phyloP scores from a whole-genome alignment of 2,113 vertebrate species.

The Podarcis cretensis region DNA sequence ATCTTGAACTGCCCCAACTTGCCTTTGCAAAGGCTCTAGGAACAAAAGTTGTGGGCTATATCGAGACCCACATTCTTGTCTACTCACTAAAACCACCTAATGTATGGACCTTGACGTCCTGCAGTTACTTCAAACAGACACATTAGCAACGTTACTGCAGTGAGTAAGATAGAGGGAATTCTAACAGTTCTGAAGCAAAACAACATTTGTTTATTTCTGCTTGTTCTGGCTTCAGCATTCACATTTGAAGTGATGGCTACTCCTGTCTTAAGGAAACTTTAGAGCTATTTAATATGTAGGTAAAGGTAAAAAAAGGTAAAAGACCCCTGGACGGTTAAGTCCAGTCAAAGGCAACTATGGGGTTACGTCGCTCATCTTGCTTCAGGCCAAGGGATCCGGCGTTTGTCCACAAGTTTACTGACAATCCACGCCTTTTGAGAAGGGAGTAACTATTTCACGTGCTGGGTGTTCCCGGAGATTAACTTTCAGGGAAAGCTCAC shows the following conservation, averaged over 20 bases:
- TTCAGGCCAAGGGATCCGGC: too few species aligned
- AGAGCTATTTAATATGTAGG: not conserved
- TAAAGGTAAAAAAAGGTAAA: too few species aligned
- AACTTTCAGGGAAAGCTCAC: not conserved
- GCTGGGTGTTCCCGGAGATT: conserved; percentile 16
- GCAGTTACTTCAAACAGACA: not conserved
- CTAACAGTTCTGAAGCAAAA: not conserved
- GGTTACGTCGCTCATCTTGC: too few species aligned
- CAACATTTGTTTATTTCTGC: not conserved
- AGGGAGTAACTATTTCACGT: not conserved
- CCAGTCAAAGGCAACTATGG: too few species aligned
- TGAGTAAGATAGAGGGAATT: not conserved
- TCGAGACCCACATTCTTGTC: not conserved
- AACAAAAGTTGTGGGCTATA: not conserved
- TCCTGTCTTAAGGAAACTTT: not conserved
- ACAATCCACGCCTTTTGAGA: not conserved
- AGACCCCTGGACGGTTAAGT: too few species aligned
- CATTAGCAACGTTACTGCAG: not conserved
- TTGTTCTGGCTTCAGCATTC: not conserved
- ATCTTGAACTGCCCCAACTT: not conserved
- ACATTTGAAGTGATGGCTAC: not conserved
- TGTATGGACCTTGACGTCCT: not conserved
- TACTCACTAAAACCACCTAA: not conserved
- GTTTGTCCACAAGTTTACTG: not conserved
- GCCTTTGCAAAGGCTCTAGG: not conserved